Percentiles rank a stretch among this genome's conserved stretches.
These are phyloP conservation scores for Nasalis larvatus DNA, from an alignment of 2,113 vertebrate genomes.

Conservation along the genomic window DNA sequence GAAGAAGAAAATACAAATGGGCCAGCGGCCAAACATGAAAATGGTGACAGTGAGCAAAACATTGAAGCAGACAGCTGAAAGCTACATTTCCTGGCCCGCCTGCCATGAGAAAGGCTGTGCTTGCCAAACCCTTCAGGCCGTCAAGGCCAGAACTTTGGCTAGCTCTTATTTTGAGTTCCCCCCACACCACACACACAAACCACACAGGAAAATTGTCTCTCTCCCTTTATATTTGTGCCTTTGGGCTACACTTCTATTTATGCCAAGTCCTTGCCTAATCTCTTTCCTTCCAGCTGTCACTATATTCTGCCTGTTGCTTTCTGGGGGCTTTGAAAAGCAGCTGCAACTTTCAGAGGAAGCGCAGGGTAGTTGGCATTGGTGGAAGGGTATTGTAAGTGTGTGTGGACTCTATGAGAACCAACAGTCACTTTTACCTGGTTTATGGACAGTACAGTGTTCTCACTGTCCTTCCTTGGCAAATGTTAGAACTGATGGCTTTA, in stretches of 20 bases:
- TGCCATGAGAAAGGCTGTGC: conserved; percentile 53
- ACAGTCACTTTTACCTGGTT: background rate
- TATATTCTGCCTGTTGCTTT: conserved; percentile 15
- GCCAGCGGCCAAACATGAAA: background rate
- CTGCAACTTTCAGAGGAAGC: background rate
- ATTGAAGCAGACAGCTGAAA: conserved; percentile 59
- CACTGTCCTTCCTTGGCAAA: background rate
- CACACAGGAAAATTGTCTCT: conserved; percentile 58
- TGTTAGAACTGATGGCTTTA: conserved; percentile 40
- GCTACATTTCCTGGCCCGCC: conserved; percentile 59
- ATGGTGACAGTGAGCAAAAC: conserved; percentile 66
- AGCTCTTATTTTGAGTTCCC: conserved; percentile 14
- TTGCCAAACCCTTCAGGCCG: conserved; percentile 67
- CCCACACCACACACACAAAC: conserved; percentile 51
- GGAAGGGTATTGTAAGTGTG: background rate
- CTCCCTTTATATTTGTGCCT: conserved; percentile 54
- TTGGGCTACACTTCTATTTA: conserved; percentile 52
- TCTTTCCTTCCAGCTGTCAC: conserved; percentile 64
- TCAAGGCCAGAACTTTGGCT: conserved; percentile 57
- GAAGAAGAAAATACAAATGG: conserved; percentile 55
- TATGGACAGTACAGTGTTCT: background rate
- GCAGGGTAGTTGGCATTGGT: background rate
- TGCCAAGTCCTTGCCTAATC: conserved; percentile 57
- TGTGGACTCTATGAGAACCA: background rate
- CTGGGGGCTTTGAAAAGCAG: conserved; percentile 15